phyloP scores from a whole-genome alignment of 2,888 invertebrate species.

The Orthonychiurus folsomi region DNA sequence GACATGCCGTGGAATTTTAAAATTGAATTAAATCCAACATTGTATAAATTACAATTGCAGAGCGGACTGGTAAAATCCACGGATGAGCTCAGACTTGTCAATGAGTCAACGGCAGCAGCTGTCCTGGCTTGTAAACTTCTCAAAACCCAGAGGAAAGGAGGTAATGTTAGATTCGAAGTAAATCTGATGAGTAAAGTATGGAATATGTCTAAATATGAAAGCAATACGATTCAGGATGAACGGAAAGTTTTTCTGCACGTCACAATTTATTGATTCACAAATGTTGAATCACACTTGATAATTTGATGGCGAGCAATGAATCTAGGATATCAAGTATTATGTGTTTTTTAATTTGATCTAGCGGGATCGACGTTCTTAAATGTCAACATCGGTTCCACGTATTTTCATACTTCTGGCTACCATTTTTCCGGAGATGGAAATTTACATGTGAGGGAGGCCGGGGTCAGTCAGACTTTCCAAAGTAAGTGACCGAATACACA shows the following conservation, averaged over 20 bases:
- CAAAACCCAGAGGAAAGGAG: not conserved
- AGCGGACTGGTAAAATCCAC: slow-evolving; percentile 21
- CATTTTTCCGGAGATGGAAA: slow-evolving; percentile 3
- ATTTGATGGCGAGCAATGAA: too few species aligned
- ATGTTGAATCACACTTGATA: too few species aligned
- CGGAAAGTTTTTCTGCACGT: too few species aligned
- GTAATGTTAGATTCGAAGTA: too few species aligned
- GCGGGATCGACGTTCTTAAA: slow-evolving; percentile 18
- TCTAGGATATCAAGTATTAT: too few species aligned
- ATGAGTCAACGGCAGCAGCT: slow-evolving; percentile 14
- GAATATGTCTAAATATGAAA: not conserved
- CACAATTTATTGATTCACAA: too few species aligned
- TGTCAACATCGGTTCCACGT: slow-evolving; percentile 19
- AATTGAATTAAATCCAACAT: slow-evolving; percentile 8
- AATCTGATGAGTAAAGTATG: too few species aligned
- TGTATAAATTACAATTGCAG: slow-evolving; percentile 15
- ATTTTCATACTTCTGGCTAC: slow-evolving; percentile 19
- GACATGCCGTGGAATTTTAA: slow-evolving; percentile 9
- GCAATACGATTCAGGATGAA: too few species aligned
- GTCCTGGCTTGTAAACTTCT: slow-evolving; percentile 11
- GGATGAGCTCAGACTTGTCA: slow-evolving; percentile 13
- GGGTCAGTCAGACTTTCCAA: slow-evolving; percentile 6
- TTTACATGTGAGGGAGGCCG: slow-evolving; percentile 4
- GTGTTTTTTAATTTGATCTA: too few species aligned
- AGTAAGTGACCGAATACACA: too few species aligned